Base-by-base conservation (phyloP, 2,797 vertebrate genomes). In the Pseudomugil tenellus region DNA sequence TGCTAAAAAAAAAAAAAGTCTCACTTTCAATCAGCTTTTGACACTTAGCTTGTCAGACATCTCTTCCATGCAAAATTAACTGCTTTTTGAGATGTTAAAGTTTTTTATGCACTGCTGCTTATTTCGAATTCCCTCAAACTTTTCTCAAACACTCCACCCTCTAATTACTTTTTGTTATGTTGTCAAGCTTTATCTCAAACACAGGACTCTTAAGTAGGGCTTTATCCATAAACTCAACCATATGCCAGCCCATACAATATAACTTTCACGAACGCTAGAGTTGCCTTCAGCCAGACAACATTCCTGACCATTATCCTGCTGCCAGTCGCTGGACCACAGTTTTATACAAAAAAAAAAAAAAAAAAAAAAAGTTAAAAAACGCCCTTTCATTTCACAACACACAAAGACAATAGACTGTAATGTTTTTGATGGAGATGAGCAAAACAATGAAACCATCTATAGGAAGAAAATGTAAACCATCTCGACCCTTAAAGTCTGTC, bases 331-430 rank as follows among this genome's bases (percentile, higher is more conserved):
- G 74, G 70, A 87, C 86, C 85, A 84, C 87, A 90, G 77, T 79
- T 89, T 87, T 84, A 87, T 75, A 87, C 86, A 89, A 43, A 43
- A 43, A 43, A n/a, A 19, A 74, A 74, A 56, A 32, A 55, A n/a
- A 29, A 9, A 53, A 35, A 23, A 43, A 43, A 43, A 35, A 37
- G 35, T 31, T n/a, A 73, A 70, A 83, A 68, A 60, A 13, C 87
- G 83, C 80, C 73, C 75, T 41, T 75, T 84, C 12, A 10, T 88
- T 90, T 87, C 87, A 85, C 84, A 89, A 88, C 61, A 85, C 60
- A 61, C 73, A 79, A 82, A 87, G 74, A 92, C 85, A 90, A 93
- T 87, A 81, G 84, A 84, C 73, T 80, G 72, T 77, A 81, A 89
- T 74, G 76, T 78, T 77, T 77, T 77, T 81, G 70, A 85, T 51